Base-by-base conservation (phyloP, 2,797 vertebrate genomes). In the Tokudaia tokunoshimensis region DNA sequence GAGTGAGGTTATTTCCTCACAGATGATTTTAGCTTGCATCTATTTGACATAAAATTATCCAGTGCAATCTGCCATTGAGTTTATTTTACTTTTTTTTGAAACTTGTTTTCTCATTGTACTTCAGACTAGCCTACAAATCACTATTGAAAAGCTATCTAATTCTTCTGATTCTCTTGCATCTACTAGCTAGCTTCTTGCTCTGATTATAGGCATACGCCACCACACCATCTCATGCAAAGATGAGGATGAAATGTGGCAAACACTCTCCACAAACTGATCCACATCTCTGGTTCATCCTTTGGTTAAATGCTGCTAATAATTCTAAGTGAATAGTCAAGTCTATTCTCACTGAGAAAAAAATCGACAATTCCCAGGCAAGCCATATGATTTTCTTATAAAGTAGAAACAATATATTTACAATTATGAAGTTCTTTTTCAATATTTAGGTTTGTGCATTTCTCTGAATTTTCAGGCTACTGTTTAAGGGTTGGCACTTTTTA, bases 341-440 rank as follows among this genome's bases (percentile, higher is more conserved):
- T 24, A 7, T 0, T 75, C 6, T 84, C 24, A 76, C 88, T 44
- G 55, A 80, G 37, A 63, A 87, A 37, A 89, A 52, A 78, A 74
- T 50, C 41, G 29, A 93, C 74, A 41, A 2, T 59, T 59, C 44
- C 19, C 24, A 37, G 72, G 55, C 37, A 92, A 83, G 26, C 6
- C 6, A 37, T 24, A 1, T 3, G 7, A 81, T 95, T 65, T 97
- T 90, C 44, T 92, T 92, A 85, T 50, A 41, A 87, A 96, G 76
- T 81, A 57, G 91, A 93, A 89, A 47, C 34, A 44, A 55, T 59
- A 52, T 10, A 59, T 72, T 80, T 10, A 26, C 26, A 78, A 61
- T 3, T 67, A 70, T 41, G 63, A 94, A 59, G 14, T 87, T 75
- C 24, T 1, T 89, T 55, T 79, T 9, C 15, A 97, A 79, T 12